Percentiles rank a stretch among this genome's conserved stretches.
phyloP scores from a whole-genome alignment of 2,888 invertebrate genomes.

The Ganaspis brasiliensis region DNA sequence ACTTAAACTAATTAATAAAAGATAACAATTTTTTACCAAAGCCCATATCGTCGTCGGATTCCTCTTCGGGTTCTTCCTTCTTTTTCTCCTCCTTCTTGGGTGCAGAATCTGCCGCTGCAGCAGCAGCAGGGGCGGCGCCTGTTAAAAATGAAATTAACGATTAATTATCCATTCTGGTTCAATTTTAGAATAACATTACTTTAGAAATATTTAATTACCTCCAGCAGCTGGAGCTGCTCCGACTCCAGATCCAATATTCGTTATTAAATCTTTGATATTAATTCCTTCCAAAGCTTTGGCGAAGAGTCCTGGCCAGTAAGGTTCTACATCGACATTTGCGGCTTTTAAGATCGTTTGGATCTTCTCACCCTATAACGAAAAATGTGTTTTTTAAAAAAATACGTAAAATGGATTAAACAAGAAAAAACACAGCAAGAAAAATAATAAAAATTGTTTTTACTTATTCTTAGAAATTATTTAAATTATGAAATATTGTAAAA shows the following conservation, averaged over 20 bases:
- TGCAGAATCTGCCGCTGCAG: conserved; percentile 84
- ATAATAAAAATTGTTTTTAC: too few relatives aligned
- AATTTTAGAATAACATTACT: background rate
- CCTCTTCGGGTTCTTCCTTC: conserved; percentile 90
- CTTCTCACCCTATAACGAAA: conserved; percentile 91
- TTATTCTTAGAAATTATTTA: too few relatives aligned
- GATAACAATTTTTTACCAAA: conserved; percentile 85
- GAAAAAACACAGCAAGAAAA: too few relatives aligned
- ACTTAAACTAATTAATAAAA: background rate
- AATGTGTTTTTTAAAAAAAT: background rate
- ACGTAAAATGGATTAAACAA: too few relatives aligned
- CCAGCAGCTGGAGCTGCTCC: conserved; percentile 91
- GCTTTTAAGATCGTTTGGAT: conserved; percentile 98
- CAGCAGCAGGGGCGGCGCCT: conserved; percentile 79
- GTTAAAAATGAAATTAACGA: background rate
- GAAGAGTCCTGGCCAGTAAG: conserved; percentile 99
- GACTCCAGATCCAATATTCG: conserved; percentile 95
- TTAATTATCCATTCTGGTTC: too few relatives aligned
- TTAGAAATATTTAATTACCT: conserved; percentile 62
- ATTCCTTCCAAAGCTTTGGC: conserved; percentile 98
- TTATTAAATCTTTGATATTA: conserved; percentile 95
- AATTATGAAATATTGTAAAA: too few relatives aligned
- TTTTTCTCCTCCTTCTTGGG: conserved; percentile 89
- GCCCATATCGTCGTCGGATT: conserved; percentile 96
- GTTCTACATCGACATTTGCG: conserved; percentile 97